phyloP scores from a whole-genome alignment of 2,888 invertebrate species.

The Eristalinus sepulchralis region DNA sequence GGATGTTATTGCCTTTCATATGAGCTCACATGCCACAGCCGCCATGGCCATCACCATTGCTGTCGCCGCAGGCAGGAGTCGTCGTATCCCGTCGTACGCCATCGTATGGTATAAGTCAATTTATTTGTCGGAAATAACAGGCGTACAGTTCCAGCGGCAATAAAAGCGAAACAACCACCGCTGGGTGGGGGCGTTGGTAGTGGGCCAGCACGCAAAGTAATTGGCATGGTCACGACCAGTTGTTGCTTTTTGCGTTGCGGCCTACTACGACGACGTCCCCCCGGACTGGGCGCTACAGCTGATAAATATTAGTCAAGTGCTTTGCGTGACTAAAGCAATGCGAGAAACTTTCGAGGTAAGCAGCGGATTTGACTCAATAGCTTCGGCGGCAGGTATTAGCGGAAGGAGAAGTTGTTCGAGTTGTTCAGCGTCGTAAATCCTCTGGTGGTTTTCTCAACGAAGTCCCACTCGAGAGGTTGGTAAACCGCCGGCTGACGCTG shows the following conservation, averaged over 20 bases:
- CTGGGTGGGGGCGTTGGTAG: neutral
- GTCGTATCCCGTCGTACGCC: neutral
- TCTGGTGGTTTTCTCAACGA: neutral
- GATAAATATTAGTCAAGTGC: slow-evolving; percentile 55
- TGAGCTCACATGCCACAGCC: slow-evolving; percentile 20
- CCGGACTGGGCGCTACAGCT: neutral
- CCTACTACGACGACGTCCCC: neutral
- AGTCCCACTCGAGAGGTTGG: neutral
- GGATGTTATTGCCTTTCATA: slow-evolving; percentile 38
- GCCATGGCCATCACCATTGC: neutral
- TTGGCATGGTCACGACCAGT: slow-evolving; percentile 37
- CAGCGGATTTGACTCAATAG: slow-evolving; percentile 41
- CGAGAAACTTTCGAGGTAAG: slow-evolving; percentile 49
- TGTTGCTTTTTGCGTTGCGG: slow-evolving; percentile 45
- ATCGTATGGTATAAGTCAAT: slow-evolving; percentile 56
- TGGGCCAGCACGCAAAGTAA: slow-evolving; percentile 51
- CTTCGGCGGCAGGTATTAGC: slow-evolving; percentile 41
- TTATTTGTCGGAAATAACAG: slow-evolving; percentile 42
- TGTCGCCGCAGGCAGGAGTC: neutral
- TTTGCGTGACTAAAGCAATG: slow-evolving; percentile 63
- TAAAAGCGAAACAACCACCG: slow-evolving; percentile 2
- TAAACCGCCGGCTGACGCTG: neutral
- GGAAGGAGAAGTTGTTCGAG: slow-evolving; percentile 14
- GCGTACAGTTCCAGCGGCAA: slow-evolving; percentile 19
- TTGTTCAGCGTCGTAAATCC: neutral